Percentiles rank a stretch among this genome's conserved stretches.
These are phyloP conservation scores for Hafferia zeledoni DNA, from an alignment of 2,797 vertebrate genomes.

Conservation along the genomic window DNA sequence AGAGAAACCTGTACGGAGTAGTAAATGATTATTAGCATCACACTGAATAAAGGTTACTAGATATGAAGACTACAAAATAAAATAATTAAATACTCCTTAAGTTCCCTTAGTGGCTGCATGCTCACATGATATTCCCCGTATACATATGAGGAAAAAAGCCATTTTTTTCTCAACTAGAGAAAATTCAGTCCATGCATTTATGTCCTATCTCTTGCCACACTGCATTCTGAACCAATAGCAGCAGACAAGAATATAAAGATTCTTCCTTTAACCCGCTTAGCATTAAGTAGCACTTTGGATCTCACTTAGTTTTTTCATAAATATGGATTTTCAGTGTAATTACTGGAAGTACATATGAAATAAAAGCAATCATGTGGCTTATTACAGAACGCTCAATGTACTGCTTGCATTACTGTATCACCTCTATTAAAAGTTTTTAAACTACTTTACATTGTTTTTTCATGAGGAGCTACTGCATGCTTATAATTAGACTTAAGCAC, in stretches of 20 bases:
- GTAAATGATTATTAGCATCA: not conserved
- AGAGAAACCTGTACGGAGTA: constrained; percentile 85
- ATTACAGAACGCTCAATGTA: not conserved
- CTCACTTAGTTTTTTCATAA: not conserved
- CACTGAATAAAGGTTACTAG: not conserved
- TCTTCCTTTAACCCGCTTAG: not conserved
- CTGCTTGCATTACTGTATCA: not conserved
- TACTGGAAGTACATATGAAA: not conserved
- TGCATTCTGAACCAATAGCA: not conserved
- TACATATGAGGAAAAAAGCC: not conserved
- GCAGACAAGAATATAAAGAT: not conserved
- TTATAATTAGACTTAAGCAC: not conserved
- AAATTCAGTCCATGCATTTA: not conserved
- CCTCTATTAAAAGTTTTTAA: not conserved
- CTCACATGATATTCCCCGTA: not conserved
- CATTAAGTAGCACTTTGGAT: not conserved
- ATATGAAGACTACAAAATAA: not conserved
- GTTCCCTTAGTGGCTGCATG: not conserved
- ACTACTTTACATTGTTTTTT: not conserved
- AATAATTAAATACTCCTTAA: not conserved
- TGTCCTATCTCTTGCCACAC: not conserved
- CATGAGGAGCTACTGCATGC: not conserved
- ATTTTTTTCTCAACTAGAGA: not conserved
- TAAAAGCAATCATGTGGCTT: not conserved
- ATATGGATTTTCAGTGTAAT: not conserved